Conservation (phyloP, 2,113 vertebrate genomes). For the Siniperca knerii region DNA sequence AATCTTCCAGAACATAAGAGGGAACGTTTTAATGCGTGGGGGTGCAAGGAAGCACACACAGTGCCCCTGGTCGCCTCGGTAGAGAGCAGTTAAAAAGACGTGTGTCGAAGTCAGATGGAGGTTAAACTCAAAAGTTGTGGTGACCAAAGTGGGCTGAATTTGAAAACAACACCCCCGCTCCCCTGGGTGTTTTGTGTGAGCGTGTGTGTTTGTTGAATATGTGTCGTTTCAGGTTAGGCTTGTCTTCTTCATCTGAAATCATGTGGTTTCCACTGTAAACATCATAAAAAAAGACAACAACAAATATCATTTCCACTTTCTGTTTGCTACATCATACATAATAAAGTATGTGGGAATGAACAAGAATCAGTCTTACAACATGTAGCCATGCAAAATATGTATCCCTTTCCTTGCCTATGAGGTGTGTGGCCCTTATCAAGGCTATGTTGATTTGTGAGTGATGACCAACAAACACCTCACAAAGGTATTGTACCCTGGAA, state of each 20-base stretch:
- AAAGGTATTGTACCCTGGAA: constrained; percentile 48
- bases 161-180: constrained; percentile 38
- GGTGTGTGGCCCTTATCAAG: constrained; percentile 11
- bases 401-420: not conserved
- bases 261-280: constrained; percentile 22
- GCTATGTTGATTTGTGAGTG: constrained; percentile 25
- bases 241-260: constrained; percentile 8
- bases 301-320: not conserved
- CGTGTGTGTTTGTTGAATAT: constrained; percentile 6
- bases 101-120: constrained; percentile 75
- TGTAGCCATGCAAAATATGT: not conserved
- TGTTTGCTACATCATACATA: not conserved
- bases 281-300: not conserved
- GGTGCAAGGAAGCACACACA: constrained; percentile 66
- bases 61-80: constrained; percentile 66
- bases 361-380: too few species aligned
- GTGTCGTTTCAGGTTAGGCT: not conserved
- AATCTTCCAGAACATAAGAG: constrained; percentile 76
- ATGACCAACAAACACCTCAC: constrained; percentile 54
- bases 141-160: constrained; percentile 72
- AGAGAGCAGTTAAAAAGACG: constrained; percentile 61
- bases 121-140: constrained; percentile 76
- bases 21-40: constrained; percentile 73
- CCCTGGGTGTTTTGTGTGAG: constrained; percentile 15
- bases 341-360: not conserved